These are phyloP conservation scores for Hoplostethus atlanticus DNA, from an alignment of 2,797 vertebrate genomes.

Conservation along the genomic window DNA sequence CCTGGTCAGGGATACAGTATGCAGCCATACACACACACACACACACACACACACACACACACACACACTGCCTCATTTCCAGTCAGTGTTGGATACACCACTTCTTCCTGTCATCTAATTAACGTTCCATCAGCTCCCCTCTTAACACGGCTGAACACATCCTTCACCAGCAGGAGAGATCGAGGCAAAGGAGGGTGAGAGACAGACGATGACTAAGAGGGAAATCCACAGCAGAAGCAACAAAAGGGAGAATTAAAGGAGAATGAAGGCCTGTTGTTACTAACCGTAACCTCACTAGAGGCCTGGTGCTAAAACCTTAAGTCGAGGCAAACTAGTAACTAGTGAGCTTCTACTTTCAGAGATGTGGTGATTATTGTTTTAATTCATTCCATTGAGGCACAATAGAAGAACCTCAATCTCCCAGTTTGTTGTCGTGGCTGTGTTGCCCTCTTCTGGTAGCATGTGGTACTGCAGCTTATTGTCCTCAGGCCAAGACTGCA, in stretches of 20 bases:
- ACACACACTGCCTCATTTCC: slow-evolving; percentile 44
- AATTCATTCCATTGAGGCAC: too few species aligned
- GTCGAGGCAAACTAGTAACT: too few species aligned
- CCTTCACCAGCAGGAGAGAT: neutral
- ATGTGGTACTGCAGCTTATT: slow-evolving; percentile 13
- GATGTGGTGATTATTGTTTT: too few species aligned
- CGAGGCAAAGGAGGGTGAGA: slow-evolving; percentile 12
- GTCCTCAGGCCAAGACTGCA: slow-evolving; percentile 45
- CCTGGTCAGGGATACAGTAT: neutral
- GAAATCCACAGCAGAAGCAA: neutral
- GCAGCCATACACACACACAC: slow-evolving; percentile 5
- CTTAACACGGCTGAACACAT: slow-evolving; percentile 18
- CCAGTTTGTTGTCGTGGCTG: slow-evolving; percentile 10
- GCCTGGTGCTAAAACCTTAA: too few species aligned
- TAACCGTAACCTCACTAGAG: neutral
- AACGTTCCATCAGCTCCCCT: slow-evolving; percentile 19
- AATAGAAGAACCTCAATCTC: neutral
- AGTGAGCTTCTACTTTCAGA: too few species aligned
- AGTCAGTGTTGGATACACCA: slow-evolving; percentile 28
- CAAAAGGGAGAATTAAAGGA: slow-evolving; percentile 9
- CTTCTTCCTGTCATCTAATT: slow-evolving; percentile 50
- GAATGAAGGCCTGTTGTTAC: slow-evolving; percentile 1
- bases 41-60: slow-evolving; percentile 15
- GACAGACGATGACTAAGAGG: slow-evolving; percentile 1
- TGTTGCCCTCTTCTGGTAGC: slow-evolving; percentile 74